Evolutionary conservation across 2,888 invertebrate species (phyloP).

Genomic region (Dusona sp.): DNA sequence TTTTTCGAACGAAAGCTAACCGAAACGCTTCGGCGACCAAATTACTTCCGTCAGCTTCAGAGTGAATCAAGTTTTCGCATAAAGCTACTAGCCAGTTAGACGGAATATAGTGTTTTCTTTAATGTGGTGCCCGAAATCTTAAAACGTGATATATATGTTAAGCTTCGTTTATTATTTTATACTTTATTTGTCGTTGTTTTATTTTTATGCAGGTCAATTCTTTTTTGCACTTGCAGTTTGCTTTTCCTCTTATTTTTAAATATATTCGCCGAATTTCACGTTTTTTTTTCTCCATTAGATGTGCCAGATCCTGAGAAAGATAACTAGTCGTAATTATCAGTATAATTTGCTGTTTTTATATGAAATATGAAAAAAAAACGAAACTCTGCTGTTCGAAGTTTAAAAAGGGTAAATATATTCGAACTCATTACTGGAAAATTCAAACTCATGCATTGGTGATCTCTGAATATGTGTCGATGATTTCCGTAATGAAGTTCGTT

Average conservation of each 20-base stretch:
- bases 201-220: not conserved
- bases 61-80: not conserved
- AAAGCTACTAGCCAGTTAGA: not conserved
- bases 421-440: constrained; percentile 5
- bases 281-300: not conserved
- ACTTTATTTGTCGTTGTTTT: not conserved
- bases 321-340: not conserved
- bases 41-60: constrained; percentile 17
- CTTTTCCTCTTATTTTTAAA: no score
- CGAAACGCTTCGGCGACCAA: not conserved
- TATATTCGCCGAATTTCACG: not conserved
- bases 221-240: no score
- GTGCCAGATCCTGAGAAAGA: not conserved
- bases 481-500: constrained; percentile 25
- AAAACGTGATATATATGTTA: not conserved
- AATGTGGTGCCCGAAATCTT: not conserved
- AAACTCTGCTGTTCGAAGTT: not conserved
- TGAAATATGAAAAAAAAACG: not conserved
- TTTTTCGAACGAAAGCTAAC: not conserved
- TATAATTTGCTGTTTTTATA: not conserved
- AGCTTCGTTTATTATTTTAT: not conserved
- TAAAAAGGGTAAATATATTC: not conserved
- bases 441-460: not conserved
- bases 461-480: not conserved
- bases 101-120: not conserved